Evolutionary conservation across 2,888 invertebrate species (phyloP), one percentile per base, ranked within the genome.

Genomic region (Lepidocyrtoides sp.): DNA sequence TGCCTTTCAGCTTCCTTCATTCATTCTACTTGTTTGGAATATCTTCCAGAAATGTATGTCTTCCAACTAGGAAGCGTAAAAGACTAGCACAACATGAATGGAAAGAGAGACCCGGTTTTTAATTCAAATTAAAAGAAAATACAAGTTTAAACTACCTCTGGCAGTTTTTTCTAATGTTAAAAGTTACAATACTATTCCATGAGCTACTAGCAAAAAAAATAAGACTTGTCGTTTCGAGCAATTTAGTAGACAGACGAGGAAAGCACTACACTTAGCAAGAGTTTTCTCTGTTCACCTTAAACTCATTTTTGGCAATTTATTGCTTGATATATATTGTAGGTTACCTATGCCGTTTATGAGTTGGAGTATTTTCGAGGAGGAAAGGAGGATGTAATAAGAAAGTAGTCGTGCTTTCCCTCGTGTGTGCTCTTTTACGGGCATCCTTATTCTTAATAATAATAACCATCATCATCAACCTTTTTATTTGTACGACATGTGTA

Each of bases 111-210:
- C 20, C 69, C 75, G 83, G 63, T 77, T 89, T 90, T 84, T 90
- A 90, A 90, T 90, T 90, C 90, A 84, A 90, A 90, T 90, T 90
- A 90, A 89, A 83, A 77, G 84, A 84, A 90, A 90, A 90, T 84
- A n/a, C n/a, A 90, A 84, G 84, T 84, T 84, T 77, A 84, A 84
- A 75, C 84, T 66, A 84, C 90, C 90, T 83, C 82, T 83, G 72
- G 89, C 83, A 90, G 75, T 77, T 89, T 83, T 69, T 29, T 72
- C 82, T 75, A 44, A 14, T 44, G 83, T 89, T 63, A n/a, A 81
- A 88, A 81, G 88, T 84, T 82, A 63, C 82, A 82, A 82, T 82
- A 26, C 14, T n/a, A 69, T 84, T 84, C 51, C 29, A 69, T 48
- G 36, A 82, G 26, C 60, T 60, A 41, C 57, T 32, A 14, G 29